Evolutionary conservation across 2,888 invertebrate species (phyloP).

Genomic region (Imbricaverruca yamaguchii): DNA sequence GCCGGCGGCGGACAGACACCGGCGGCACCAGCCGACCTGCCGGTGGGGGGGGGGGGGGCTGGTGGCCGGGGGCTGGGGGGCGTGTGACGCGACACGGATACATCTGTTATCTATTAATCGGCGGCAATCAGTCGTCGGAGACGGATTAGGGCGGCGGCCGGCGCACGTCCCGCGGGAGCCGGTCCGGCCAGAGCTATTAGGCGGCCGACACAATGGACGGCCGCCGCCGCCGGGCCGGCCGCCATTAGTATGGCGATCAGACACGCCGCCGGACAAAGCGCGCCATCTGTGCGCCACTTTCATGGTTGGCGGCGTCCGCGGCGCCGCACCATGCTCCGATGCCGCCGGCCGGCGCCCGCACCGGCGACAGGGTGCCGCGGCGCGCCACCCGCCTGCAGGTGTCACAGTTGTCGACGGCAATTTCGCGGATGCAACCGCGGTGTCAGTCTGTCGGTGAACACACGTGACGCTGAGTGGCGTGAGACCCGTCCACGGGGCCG

Average conservation of each 20-base stretch:
- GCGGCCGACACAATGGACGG: slow-evolving; percentile 1
- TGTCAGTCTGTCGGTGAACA: too few relatives aligned
- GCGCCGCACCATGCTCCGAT: not conserved
- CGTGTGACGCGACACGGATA: not conserved
- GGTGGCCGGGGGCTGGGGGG: not conserved
- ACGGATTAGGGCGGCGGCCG: not conserved
- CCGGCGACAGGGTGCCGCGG: too few relatives aligned
- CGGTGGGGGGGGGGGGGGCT: not conserved
- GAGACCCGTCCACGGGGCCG: too few relatives aligned
- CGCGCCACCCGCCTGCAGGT: too few relatives aligned
- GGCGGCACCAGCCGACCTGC: too few relatives aligned
- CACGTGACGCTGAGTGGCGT: too few relatives aligned
- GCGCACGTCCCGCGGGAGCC: not conserved
- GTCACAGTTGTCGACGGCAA: too few relatives aligned
- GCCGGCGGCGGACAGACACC: not conserved
- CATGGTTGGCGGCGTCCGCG: not conserved
- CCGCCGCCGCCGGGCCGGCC: not conserved
- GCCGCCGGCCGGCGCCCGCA: too few relatives aligned
- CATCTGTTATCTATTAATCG: slow-evolving; percentile 20
- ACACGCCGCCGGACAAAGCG: not conserved
- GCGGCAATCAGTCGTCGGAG: not conserved
- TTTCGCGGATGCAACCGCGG: too few relatives aligned
- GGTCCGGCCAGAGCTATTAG: not conserved
- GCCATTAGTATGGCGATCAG: not conserved
- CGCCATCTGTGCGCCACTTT: slow-evolving; percentile 13